Base-by-base conservation (phyloP, 2,888 invertebrate species). In the Hypomecis atomaria region DNA sequence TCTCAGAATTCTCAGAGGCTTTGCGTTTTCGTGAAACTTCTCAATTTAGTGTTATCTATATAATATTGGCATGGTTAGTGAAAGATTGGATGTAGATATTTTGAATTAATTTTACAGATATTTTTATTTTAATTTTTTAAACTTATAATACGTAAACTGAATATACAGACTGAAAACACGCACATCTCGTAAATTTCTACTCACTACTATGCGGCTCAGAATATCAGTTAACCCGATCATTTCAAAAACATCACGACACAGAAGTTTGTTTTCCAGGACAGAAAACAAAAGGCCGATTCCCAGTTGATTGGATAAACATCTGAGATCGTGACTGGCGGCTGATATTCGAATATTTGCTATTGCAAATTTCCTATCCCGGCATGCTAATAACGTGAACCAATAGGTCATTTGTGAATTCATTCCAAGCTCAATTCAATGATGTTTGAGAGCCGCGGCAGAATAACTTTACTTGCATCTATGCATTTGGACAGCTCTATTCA, bases 331-430 rank as follows among this genome's bases (percentile, higher is more conserved):
- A 79, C 74, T 78, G 65, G 72, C 73, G 69, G 76, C 72, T 71
- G 69, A 71, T 78, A 79, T 75, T 74, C 59, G 62, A 65, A 78
- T 77, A 77, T 76, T 78, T 74, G 77, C 79, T 78, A 79, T 79
- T 82, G 78, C 77, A 73, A 81, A 81, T 80, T 78, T 79, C 76
- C 78, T 79, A 77, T 71, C 73, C 66, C 67, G 67, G 72, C 79
- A 80, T 78, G 78, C 79, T 78, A 84, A 81, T 79, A 77, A 74
- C 76, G 74, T 73, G 68, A 73, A 66, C 72, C 71, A 73, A 81
- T 77, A 79, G 75, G 77, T 76, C 74, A 82, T 74, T 75, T 71
- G 73, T 66, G 74, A 75, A 77, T 78, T 76, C 73, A 73, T 76
- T 74, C 52, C 57, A 63, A 36, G 47, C 47, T 47, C 38, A 38